These are phyloP conservation scores for Hetaerina americana DNA, from an alignment of 1,140 invertebrate genomes.

Conservation along the genomic window DNA sequence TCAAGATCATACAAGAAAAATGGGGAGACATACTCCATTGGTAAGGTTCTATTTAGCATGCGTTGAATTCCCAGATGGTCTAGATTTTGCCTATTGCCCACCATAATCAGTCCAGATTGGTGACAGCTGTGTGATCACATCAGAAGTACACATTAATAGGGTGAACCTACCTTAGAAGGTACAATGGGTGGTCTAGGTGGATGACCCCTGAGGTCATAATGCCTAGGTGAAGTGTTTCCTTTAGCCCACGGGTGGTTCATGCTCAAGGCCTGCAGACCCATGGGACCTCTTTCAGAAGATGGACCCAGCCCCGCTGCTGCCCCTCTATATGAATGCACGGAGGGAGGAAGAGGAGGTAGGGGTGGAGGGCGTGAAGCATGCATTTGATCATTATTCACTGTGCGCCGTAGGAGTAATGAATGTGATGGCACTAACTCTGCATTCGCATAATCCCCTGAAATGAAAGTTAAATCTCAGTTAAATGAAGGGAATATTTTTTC, in stretches of 20 bases:
- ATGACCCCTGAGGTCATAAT: not conserved
- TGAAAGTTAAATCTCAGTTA: too few relatives aligned
- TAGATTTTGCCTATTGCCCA: too few relatives aligned
- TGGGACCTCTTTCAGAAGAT: not conserved
- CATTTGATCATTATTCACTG: not conserved
- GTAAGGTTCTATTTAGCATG: too few relatives aligned
- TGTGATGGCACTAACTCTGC: too few relatives aligned
- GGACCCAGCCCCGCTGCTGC: too few relatives aligned
- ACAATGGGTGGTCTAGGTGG: not conserved
- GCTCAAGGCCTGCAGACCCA: not conserved
- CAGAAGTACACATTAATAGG: too few relatives aligned
- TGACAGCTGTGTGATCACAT: too few relatives aligned
- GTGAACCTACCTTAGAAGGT: not conserved
- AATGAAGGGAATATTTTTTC: too few relatives aligned
- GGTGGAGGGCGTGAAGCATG: not conserved
- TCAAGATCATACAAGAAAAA: too few relatives aligned
- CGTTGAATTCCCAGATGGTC: too few relatives aligned
- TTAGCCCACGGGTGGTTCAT: not conserved
- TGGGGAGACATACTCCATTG: too few relatives aligned
- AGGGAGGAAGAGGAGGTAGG: not conserved
- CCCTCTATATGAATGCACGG: not conserved
- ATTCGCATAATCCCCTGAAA: not conserved
- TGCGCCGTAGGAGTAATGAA: not conserved
- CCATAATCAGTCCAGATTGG: too few relatives aligned
- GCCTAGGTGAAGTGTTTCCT: not conserved